These are phyloP conservation scores for Teleogryllus oceanicus DNA, from an alignment of 2,888 invertebrate species.

Conservation along the genomic window DNA sequence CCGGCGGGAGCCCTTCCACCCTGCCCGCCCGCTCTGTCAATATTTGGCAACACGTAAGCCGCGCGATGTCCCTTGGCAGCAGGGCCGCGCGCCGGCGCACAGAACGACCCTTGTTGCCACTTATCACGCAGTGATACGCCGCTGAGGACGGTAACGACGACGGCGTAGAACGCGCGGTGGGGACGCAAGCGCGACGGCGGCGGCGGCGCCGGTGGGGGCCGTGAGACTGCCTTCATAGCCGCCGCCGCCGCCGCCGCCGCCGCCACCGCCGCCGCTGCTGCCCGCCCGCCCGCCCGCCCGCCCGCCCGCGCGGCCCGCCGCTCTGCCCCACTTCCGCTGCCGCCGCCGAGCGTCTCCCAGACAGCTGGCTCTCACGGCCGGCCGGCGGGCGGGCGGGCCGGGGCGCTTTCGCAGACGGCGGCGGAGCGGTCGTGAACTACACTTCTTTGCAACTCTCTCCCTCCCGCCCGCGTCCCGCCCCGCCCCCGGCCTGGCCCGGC, in stretches of 20 bases:
- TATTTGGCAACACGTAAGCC: too few species aligned
- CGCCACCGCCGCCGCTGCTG: not conserved
- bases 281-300: not conserved
- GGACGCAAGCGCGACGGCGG: too few species aligned
- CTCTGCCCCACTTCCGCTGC: not conserved
- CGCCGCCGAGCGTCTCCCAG: not conserved
- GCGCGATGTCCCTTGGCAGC: too few species aligned
- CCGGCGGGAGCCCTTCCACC: too few species aligned
- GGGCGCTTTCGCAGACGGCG: not conserved
- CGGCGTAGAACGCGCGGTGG: too few species aligned
- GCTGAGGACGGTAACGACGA: too few species aligned
- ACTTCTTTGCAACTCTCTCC: not conserved
- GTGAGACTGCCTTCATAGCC: not conserved
- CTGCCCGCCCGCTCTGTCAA: too few species aligned
- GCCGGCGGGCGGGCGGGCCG: not conserved
- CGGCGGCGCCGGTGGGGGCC: too few species aligned
- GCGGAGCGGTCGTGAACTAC: conserved; percentile 18
- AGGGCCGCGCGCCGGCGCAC: too few species aligned
- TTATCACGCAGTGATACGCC: too few species aligned
- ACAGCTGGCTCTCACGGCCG: not conserved
- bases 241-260: not conserved
- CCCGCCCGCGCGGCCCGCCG: not conserved
- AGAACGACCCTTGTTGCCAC: too few species aligned
- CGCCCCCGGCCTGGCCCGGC: too few species aligned
- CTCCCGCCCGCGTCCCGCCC: not conserved